These are phyloP conservation scores for Diaperis boleti DNA, from an alignment of 2,888 invertebrate species.

Conservation along the genomic window DNA sequence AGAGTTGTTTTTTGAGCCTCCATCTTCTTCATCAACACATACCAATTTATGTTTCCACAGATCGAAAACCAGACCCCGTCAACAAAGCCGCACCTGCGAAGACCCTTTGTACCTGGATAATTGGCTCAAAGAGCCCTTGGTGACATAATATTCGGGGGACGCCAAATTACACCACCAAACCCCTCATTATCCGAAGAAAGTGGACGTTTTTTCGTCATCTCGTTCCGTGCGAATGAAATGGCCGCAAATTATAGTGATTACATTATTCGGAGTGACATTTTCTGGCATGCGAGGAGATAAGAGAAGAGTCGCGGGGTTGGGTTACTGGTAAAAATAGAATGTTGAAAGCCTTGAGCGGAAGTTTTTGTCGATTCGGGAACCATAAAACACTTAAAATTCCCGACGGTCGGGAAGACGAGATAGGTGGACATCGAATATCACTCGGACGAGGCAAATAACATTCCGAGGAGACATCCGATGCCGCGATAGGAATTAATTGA, in stretches of 20 bases:
- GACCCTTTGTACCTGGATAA: slow-evolving; percentile 37
- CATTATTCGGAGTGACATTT: neutral
- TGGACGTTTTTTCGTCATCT: neutral
- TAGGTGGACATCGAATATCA: neutral
- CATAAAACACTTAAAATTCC: slow-evolving; percentile 17
- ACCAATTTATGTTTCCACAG: too few relatives aligned
- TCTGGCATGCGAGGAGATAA: neutral
- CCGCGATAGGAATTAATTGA: neutral
- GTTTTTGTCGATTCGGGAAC: slow-evolving; percentile 13
- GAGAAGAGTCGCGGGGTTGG: neutral
- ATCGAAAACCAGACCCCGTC: too few relatives aligned
- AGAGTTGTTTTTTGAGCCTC: too few relatives aligned
- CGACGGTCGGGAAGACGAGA: neutral
- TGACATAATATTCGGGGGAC: slow-evolving; percentile 34
- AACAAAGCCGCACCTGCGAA: slow-evolving; percentile 33
- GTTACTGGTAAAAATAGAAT: slow-evolving; percentile 22
- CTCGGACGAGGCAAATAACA: neutral
- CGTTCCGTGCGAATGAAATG: neutral
- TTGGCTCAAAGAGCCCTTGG: slow-evolving; percentile 26
- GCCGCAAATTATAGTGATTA: neutral
- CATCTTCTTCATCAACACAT: too few relatives aligned
- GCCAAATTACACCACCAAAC: neutral
- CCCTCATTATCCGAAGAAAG: slow-evolving; percentile 3
- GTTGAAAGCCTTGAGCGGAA: slow-evolving; percentile 23
- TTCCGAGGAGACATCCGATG: neutral